Evolutionary conservation across 2,888 invertebrate genomes (phyloP).

Genomic region (Hyles lineata): DNA sequence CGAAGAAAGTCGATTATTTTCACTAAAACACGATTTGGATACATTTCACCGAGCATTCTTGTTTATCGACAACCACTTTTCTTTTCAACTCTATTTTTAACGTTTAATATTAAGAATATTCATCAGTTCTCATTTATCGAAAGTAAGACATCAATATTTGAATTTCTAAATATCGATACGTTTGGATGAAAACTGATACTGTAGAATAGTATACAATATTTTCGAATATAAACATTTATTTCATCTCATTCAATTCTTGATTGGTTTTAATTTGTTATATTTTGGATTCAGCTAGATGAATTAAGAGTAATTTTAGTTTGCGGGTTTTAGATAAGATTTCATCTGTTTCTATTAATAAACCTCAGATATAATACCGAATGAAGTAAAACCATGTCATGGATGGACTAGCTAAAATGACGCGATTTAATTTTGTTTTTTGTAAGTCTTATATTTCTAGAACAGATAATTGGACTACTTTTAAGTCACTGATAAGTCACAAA

Average conservation of each 20-base stretch:
- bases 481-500: too few species aligned
- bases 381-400: too few species aligned
- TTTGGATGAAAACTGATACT: not conserved
- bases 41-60: constrained; percentile 30
- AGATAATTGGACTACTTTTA: too few species aligned
- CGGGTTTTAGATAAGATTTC: too few species aligned
- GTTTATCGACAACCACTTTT: constrained; percentile 32
- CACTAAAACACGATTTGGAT: constrained; percentile 23
- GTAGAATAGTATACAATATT: not conserved
- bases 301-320: too few species aligned
- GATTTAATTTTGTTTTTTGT: too few species aligned
- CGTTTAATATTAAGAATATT: constrained; percentile 13
- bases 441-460: too few species aligned
- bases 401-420: too few species aligned
- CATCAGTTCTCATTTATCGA: constrained; percentile 15
- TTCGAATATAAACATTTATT: not conserved
- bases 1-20: constrained; percentile 21
- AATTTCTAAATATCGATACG: constrained; percentile 24
- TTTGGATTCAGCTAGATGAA: too few species aligned
- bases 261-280: too few species aligned
- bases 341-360: too few species aligned
- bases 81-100: constrained; percentile 24
- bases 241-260: not conserved
- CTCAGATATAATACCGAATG: too few species aligned
- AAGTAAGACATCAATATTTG: constrained; percentile 11